A percentile compares a stretch with the other conserved stretches of the same genome.
phyloP scores from a whole-genome alignment of 2,113 vertebrate genomes.

The Mellivora capensis region DNA sequence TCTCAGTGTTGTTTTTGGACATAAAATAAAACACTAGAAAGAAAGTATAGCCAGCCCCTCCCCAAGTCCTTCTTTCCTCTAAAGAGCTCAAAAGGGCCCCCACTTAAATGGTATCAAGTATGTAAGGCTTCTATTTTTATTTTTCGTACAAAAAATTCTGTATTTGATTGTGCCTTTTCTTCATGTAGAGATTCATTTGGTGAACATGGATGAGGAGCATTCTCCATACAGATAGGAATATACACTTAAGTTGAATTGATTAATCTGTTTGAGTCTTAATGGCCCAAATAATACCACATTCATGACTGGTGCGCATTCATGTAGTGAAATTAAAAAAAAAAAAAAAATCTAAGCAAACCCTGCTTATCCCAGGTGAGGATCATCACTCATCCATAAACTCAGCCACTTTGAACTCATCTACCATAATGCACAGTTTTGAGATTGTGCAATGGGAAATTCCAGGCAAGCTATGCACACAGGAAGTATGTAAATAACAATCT shows the following conservation, averaged over 20 bases:
- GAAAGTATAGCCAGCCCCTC: background rate
- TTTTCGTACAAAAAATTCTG: background rate
- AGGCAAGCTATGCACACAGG: background rate
- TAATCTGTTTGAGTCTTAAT: background rate
- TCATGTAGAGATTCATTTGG: background rate
- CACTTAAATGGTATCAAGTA: background rate
- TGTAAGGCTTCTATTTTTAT: background rate
- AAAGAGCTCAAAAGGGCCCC: background rate
- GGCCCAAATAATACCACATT: background rate
- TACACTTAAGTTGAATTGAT: background rate
- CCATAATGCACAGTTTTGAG: background rate
- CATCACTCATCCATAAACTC: background rate
- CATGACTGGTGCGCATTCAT: background rate
- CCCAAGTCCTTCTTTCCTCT: background rate
- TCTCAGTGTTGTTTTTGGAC: background rate
- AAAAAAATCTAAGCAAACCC: background rate
- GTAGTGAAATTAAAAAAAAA: background rate
- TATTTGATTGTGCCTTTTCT: background rate
- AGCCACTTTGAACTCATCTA: background rate
- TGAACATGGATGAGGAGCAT: background rate
- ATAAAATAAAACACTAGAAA: background rate
- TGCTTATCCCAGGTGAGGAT: background rate
- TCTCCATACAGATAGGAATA: background rate
- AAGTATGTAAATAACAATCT: background rate
- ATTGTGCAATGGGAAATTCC: background rate